Conservation (phyloP, 2,888 invertebrate species). For the Tipula confusa region DNA sequence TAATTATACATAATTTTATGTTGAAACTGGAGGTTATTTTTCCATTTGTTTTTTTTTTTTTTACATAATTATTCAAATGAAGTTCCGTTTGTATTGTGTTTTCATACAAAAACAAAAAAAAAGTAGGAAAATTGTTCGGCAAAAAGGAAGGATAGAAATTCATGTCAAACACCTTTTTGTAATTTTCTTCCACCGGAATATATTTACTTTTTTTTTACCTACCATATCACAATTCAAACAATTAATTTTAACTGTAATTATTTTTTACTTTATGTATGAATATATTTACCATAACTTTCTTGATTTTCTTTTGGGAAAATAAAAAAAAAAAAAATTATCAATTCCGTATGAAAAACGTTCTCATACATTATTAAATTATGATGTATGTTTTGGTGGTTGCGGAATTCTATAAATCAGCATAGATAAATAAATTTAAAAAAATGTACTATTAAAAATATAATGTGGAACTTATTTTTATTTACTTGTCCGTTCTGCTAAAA, state of each 20-base stretch:
- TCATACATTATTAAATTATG: neutral
- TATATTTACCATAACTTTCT: neutral
- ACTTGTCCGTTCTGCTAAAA: too few relatives aligned
- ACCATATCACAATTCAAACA: constrained; percentile 12
- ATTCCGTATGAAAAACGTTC: neutral
- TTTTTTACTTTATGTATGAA: neutral
- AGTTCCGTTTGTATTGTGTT: constrained; percentile 20
- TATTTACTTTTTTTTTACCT: neutral
- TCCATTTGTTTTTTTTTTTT: neutral
- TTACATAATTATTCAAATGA: neutral
- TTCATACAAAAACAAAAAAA: neutral
- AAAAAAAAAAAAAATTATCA: neutral
- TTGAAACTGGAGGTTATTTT: constrained; percentile 12
- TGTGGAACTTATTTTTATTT: neutral
- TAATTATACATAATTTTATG: constrained; percentile 3
- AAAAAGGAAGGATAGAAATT: neutral
- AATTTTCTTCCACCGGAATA: neutral
- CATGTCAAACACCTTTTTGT: constrained; percentile 12
- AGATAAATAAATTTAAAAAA: neutral
- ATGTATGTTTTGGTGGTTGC: neutral
- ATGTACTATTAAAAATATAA: neutral
- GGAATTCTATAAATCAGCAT: neutral
- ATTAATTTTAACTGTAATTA: constrained; percentile 14
- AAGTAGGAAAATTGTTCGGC: neutral
- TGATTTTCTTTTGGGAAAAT: neutral